phyloP scores from a whole-genome alignment of 2,797 vertebrate species.

The Periophthalmus magnuspinnatus region DNA sequence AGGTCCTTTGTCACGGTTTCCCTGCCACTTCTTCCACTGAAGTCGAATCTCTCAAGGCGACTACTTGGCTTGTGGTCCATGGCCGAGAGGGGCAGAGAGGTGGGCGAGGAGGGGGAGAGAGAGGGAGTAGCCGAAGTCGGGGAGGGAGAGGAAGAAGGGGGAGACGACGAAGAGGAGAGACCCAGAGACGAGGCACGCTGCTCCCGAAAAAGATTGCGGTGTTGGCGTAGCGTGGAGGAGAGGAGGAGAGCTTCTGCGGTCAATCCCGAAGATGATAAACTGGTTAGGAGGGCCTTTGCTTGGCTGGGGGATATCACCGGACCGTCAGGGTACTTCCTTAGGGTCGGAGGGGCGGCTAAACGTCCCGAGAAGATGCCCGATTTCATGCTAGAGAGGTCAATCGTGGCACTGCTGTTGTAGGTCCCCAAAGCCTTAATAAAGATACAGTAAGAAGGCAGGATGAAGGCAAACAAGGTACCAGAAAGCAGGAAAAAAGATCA shows the following conservation, averaged over 20 bases:
- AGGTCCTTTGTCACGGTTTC: conserved; percentile 36
- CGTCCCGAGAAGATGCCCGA: conserved; percentile 67
- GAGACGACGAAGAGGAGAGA: conserved; percentile 41
- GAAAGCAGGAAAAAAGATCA: conserved; percentile 48
- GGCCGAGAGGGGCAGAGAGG: conserved; percentile 50
- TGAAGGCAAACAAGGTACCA: conserved; percentile 40
- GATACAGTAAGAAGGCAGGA: conserved; percentile 49
- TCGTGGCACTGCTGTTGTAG: conserved; percentile 47
- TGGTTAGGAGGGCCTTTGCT: conserved; percentile 74
- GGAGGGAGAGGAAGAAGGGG: conserved; percentile 55
- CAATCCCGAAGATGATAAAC: conserved; percentile 72
- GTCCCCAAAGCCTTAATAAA: conserved; percentile 64
- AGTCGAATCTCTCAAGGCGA: conserved; percentile 41
- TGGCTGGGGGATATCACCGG: conserved; percentile 67
- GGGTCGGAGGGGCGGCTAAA: conserved; percentile 57
- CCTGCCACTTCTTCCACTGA: conserved; percentile 43
- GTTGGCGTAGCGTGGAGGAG: conserved; percentile 74
- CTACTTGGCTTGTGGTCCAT: conserved; percentile 44
- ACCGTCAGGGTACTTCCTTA: conserved; percentile 69
- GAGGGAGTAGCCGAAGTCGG: conserved; percentile 56
- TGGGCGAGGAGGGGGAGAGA: conserved; percentile 62
- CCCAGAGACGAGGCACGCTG: conserved; percentile 67
- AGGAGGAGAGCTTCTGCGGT: conserved; percentile 78
- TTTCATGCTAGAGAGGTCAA: conserved; percentile 70
- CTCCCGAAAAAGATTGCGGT: conserved; percentile 71